phyloP scores from a whole-genome alignment of 2,113 vertebrate genomes.

The Edolisoma coerulescens region DNA sequence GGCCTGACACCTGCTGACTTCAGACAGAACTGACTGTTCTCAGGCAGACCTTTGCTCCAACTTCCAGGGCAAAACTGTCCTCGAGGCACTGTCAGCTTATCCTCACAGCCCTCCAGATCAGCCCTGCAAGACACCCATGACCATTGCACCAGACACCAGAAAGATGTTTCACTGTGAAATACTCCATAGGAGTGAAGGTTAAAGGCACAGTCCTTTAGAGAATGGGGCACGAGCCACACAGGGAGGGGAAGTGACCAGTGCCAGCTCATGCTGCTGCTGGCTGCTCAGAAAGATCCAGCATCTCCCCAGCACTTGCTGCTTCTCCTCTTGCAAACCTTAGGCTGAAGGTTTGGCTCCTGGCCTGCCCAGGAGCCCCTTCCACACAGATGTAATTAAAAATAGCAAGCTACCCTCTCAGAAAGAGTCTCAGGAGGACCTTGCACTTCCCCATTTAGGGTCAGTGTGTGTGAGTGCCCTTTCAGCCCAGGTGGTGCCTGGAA shows the following conservation, averaged over 20 bases:
- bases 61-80: not conserved
- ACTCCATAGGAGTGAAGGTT: not conserved
- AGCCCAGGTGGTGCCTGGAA: not conserved
- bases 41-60: not conserved
- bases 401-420: not conserved
- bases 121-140: not conserved
- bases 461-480: not conserved
- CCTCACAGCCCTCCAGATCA: not conserved
- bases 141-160: not conserved
- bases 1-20: not conserved
- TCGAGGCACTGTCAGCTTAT: not conserved
- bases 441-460: not conserved
- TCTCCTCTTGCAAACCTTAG: not conserved
- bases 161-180: not conserved
- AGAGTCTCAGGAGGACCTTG: too few relatives aligned
- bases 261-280: not conserved
- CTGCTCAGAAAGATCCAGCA: not conserved
- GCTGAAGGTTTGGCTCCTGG: not conserved
- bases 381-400: not conserved
- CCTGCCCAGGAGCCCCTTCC: not conserved
- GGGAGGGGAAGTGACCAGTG: fast-evolving
- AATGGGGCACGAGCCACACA: fast-evolving
- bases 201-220: not conserved
- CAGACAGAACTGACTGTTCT: not conserved
- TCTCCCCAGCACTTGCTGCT: not conserved